Conservation (phyloP, 2,113 vertebrate species). For the Galemys pyrenaicus region DNA sequence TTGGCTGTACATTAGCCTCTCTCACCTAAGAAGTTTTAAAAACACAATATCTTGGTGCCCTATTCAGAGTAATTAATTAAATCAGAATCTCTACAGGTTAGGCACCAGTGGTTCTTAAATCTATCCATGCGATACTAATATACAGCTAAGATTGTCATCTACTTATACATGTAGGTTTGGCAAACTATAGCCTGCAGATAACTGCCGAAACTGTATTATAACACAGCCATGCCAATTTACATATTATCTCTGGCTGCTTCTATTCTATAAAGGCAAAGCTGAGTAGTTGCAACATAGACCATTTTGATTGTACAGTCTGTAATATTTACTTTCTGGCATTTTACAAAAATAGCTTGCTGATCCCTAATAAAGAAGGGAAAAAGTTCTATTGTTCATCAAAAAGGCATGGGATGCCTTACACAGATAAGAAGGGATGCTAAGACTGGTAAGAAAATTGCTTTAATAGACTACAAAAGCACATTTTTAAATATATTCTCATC, state of each 20-base stretch:
- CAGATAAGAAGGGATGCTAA: constrained; percentile 11
- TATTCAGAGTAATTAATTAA: not conserved
- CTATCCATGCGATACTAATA: not conserved
- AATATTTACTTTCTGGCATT: not conserved
- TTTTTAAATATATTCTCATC: not conserved
- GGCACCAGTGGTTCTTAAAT: not conserved
- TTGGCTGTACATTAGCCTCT: not conserved
- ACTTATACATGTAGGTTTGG: not conserved
- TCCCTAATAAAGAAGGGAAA: not conserved
- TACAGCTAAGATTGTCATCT: not conserved
- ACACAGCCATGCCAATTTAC: not conserved
- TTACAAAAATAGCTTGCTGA: constrained; percentile 44
- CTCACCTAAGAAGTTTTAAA: not conserved
- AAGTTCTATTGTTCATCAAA: constrained; percentile 47
- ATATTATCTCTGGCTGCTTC: not conserved
- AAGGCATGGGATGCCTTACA: not conserved
- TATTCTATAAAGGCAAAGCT: not conserved
- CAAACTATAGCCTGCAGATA: not conserved
- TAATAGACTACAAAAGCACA: not conserved
- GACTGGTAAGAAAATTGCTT: not conserved
- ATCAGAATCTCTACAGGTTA: not conserved
- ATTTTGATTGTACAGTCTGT: not conserved
- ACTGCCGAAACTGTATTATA: not conserved
- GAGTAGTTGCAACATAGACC: not conserved
- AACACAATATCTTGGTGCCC: not conserved